phyloP scores from a whole-genome alignment of 2,113 vertebrate species.

The Rana temporaria region DNA sequence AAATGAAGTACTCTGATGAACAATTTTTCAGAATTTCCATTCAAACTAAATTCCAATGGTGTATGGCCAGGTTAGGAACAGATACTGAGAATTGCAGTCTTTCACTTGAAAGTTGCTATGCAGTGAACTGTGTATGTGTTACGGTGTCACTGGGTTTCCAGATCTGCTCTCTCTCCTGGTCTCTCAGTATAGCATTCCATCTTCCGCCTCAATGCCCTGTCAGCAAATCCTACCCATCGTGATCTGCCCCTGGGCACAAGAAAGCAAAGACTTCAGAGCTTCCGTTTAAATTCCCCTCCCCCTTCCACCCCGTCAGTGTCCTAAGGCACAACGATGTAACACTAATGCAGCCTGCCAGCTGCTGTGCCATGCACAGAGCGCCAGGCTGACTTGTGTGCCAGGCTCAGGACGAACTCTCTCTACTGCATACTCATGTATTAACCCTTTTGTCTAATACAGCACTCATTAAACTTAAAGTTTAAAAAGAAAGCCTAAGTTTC shows the following conservation, averaged over 20 bases:
- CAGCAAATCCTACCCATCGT: conserved; percentile 38
- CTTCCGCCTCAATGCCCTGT: conserved; percentile 45
- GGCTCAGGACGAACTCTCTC: background rate
- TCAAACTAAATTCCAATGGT: too few relatives aligned
- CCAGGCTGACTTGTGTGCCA: background rate
- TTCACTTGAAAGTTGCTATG: too few relatives aligned
- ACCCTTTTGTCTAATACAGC: too few relatives aligned
- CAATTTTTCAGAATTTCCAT: too few relatives aligned
- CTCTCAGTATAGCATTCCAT: conserved; percentile 5
- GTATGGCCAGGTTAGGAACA: background rate
- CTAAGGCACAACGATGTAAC: conserved; percentile 34
- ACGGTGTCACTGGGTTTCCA: background rate
- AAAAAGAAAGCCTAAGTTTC: too few relatives aligned
- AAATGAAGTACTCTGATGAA: too few relatives aligned
- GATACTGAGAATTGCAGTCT: background rate
- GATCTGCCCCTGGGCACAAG: conserved; percentile 26
- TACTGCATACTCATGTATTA: too few relatives aligned
- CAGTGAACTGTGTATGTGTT: too few relatives aligned
- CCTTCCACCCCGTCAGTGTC: background rate
- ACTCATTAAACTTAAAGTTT: too few relatives aligned
- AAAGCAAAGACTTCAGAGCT: conserved; percentile 31
- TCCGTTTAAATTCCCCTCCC: conserved; percentile 35
- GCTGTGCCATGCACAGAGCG: conserved; percentile 15
- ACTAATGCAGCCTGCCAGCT: conserved; percentile 49
- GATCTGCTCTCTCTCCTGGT: background rate